These are phyloP conservation scores for Hypotaenidia philippensis DNA, from an alignment of 2,797 vertebrate species.

Conservation along the genomic window DNA sequence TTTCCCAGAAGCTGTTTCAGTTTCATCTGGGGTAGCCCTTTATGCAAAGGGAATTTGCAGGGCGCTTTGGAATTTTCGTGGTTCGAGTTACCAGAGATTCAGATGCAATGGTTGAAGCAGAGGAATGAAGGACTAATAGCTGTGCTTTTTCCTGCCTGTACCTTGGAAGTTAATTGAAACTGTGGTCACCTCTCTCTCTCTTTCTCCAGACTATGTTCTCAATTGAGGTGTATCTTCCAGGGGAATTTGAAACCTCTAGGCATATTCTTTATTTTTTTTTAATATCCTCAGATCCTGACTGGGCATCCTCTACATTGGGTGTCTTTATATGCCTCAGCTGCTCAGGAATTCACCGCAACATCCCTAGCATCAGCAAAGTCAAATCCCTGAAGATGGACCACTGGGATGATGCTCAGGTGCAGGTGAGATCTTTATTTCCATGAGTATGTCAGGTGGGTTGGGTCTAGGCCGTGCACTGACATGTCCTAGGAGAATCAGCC, in stretches of 20 bases:
- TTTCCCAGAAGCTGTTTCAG: background rate
- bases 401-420: constrained; percentile 76
- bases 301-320: constrained; percentile 78
- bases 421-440: constrained; percentile 66
- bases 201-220: background rate
- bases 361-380: constrained; percentile 76
- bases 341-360: constrained; percentile 76
- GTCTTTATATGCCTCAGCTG: constrained; percentile 78
- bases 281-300: constrained; percentile 72
- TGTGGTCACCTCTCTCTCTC: background rate
- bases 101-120: background rate
- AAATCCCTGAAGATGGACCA: constrained; percentile 76
- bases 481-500: background rate
- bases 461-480: background rate
- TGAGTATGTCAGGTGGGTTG: background rate
- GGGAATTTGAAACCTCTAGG: background rate
- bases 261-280: background rate
- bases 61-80: background rate
- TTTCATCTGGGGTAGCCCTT: background rate
- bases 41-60: background rate
- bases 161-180: background rate
- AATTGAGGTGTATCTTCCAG: background rate
- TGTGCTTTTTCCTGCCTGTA: background rate
- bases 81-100: background rate
- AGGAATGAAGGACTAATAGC: background rate